These are phyloP conservation scores for Penaeus japonicus DNA, from an alignment of 1,140 invertebrate species.

Conservation along the genomic window DNA sequence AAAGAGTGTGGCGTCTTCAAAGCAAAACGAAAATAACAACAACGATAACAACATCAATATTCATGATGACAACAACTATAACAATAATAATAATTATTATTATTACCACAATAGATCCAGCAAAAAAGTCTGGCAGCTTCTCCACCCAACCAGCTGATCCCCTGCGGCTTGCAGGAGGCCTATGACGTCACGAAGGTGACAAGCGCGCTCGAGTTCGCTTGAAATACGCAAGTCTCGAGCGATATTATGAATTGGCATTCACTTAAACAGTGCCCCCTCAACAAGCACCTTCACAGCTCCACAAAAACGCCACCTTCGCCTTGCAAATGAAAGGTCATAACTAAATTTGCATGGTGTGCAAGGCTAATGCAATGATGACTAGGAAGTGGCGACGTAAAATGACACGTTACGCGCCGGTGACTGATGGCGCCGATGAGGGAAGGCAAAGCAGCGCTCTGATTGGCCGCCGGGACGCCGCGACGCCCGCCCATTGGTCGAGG, in stretches of 20 bases:
- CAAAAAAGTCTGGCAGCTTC: too few species aligned
- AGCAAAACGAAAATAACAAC: too few species aligned
- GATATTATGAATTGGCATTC: neutral
- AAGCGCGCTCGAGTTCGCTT: too few species aligned
- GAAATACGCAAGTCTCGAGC: too few species aligned
- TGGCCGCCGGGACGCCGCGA: slow-evolving; percentile 13
- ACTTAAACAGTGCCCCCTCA: neutral
- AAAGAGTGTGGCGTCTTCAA: too few species aligned
- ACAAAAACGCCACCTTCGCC: slow-evolving; percentile 7
- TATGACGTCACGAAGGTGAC: too few species aligned
- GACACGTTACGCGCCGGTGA: slow-evolving; percentile 37
- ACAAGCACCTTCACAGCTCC: slow-evolving; percentile 26
- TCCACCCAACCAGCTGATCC: too few species aligned
- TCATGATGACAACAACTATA: too few species aligned
- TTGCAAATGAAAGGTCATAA: slow-evolving; percentile 39
- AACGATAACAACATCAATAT: too few species aligned
- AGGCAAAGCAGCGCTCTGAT: neutral
- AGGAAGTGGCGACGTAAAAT: slow-evolving; percentile 44
- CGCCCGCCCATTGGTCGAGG: slow-evolving; percentile 24
- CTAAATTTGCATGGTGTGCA: slow-evolving; percentile 39
- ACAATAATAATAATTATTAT: too few species aligned
- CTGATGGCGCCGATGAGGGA: slow-evolving; percentile 29
- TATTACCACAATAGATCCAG: too few species aligned
- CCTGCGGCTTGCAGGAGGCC: too few species aligned
- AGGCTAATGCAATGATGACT: slow-evolving; percentile 46